Evolutionary conservation across 2,113 vertebrate species (phyloP), one percentile per base, ranked within the genome.

Genomic region (Grammomys dolichurus): DNA sequence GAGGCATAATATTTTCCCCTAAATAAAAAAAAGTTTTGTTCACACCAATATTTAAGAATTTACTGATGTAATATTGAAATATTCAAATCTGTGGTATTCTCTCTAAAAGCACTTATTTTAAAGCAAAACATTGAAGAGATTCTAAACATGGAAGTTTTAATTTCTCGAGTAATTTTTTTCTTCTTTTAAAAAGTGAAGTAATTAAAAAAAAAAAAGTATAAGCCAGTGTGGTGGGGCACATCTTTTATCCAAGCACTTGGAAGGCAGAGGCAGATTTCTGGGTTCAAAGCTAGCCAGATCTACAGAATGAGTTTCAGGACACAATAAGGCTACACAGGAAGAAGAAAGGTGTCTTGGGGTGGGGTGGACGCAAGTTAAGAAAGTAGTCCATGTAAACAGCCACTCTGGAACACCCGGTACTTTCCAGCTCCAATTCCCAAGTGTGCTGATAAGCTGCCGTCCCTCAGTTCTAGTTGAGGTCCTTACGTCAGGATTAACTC

Each of bases 401-500:
- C 28, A 46, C 84, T 88, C 58, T 81, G 75, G 84, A 91, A 87
- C 46, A 75, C 31, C 63, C 8, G 89, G 89, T 93, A 92, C 93
- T 96, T 97, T 96, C 92, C 54, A 63, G 81, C 46, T 84, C 4
- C 84, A 84, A 81, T 90, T 96, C 85, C 95, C 75, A 94, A 80
- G 69, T 89, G 73, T 43, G 33, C 54, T 76, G 65, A 85, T 92
- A 89, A 85, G 87, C 43, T 77, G 54, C 70, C 94, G 51, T 58
- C 72, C 65, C 40, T 72, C 43, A 40, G 5, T 94, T 92, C 65
- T 84, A 72, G 33, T 73, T 77, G 73, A 77, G 56, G 81, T 88
- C 58, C 51, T 58, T 94, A 70, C 24, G 10, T 43, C 65, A 86
- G 72, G 76, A 92, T 82, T 70, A 87, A 33, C 85, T 84, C 84